Evolutionary conservation across 2,113 vertebrate species (phyloP).

Genomic region (Cyanoderma ruficeps): DNA sequence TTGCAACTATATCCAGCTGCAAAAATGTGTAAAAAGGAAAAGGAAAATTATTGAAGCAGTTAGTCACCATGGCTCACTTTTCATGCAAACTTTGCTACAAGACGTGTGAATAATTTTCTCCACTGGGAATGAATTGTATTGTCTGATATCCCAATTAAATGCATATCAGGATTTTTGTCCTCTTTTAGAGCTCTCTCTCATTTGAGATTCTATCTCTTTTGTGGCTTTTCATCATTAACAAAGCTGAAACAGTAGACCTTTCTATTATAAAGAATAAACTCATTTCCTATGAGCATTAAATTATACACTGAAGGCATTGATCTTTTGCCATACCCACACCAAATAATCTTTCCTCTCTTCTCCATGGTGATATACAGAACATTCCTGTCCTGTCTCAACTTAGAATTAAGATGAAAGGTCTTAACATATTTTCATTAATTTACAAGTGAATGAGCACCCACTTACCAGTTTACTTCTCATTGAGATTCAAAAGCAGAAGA

Average conservation of each 20-base stretch:
- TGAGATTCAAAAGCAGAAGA: background rate
- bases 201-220: background rate
- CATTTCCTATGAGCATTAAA: conserved; percentile 10
- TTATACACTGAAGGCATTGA: conserved; percentile 18
- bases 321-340: background rate
- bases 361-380: background rate
- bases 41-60: background rate
- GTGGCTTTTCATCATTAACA: background rate
- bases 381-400: background rate
- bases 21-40: background rate
- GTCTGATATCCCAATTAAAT: background rate
- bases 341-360: background rate
- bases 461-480: background rate
- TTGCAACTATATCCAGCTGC: background rate
- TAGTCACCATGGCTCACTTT: background rate
- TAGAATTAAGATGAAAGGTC: background rate
- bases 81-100: background rate
- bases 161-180: background rate
- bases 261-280: background rate
- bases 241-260: conserved; percentile 4
- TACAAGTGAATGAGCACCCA: background rate
- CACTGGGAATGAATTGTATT: background rate
- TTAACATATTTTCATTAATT: conserved; percentile 22
- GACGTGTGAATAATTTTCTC: background rate
- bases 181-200: background rate